These are phyloP conservation scores for Pitangus sulphuratus DNA, from an alignment of 2,797 vertebrate species.

Conservation along the genomic window DNA sequence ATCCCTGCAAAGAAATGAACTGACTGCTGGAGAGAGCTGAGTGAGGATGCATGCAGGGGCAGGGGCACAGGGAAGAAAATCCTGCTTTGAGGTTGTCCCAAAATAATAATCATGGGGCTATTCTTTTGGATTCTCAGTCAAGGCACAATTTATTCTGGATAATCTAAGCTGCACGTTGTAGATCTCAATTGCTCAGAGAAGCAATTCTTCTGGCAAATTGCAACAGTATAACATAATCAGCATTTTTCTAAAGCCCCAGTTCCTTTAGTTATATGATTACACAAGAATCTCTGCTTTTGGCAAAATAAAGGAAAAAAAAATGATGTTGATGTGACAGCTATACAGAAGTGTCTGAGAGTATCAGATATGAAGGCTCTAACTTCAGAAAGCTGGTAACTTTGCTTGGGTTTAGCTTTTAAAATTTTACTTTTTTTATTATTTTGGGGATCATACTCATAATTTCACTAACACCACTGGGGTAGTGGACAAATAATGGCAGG, in stretches of 20 bases:
- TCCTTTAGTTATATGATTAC: not conserved
- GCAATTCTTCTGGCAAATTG: not conserved
- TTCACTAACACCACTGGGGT: not conserved
- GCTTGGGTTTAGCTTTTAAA: not conserved
- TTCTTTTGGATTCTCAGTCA: not conserved
- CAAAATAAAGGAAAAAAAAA: not conserved
- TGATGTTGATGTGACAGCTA: not conserved
- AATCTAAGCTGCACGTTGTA: not conserved
- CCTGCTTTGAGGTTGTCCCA: not conserved
- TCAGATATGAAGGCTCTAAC: not conserved
- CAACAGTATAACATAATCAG: not conserved
- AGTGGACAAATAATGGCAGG: not conserved
- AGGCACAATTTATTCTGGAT: conserved; percentile 1
- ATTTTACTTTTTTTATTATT: not conserved
- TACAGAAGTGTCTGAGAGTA: not conserved
- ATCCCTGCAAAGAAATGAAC: not conserved
- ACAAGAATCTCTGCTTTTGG: not conserved
- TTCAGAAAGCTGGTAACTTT: not conserved
- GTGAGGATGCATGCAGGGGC: not conserved
- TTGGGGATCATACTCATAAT: not conserved
- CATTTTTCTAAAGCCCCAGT: not conserved
- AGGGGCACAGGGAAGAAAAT: not conserved
- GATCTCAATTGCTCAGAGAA: not conserved
- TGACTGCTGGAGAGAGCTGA: not conserved
- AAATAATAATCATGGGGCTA: not conserved